phyloP scores from a whole-genome alignment of 2,888 invertebrate genomes.

The Caenorhabditis sp. region DNA sequence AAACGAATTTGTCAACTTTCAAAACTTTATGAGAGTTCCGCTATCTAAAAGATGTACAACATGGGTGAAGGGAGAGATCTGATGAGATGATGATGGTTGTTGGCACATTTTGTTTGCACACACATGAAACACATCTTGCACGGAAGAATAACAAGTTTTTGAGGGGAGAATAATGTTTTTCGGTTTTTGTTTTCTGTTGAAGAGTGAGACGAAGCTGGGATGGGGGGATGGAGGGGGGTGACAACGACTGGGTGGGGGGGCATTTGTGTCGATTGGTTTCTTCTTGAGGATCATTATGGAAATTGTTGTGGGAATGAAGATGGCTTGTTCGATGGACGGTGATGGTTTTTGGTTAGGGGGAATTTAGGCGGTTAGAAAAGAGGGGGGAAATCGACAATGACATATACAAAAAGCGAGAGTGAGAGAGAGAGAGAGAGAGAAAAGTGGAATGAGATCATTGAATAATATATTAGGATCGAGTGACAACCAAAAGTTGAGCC shows the following conservation, averaged over 20 bases:
- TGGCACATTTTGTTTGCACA: slow-evolving; percentile 30
- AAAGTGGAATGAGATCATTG: slow-evolving; percentile 17
- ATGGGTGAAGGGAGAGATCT: slow-evolving; percentile 30
- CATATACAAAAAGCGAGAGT: slow-evolving; percentile 43
- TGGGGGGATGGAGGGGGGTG: not conserved
- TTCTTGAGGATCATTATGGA: slow-evolving; percentile 35
- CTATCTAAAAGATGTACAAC: slow-evolving; percentile 65
- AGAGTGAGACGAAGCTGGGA: slow-evolving; percentile 7
- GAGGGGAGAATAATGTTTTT: slow-evolving; percentile 24
- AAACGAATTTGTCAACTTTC: slow-evolving; percentile 55
- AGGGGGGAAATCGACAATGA: slow-evolving; percentile 39
- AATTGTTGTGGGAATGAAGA: slow-evolving; percentile 7
- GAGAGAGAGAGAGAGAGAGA: slow-evolving; percentile 28
- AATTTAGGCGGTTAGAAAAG: not conserved
- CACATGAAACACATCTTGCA: slow-evolving; percentile 52
- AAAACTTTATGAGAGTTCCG: slow-evolving; percentile 66
- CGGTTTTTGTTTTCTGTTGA: not conserved
- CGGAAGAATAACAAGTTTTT: slow-evolving; percentile 60
- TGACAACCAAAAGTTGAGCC: slow-evolving; percentile 19
- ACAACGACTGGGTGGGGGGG: slow-evolving; percentile 22
- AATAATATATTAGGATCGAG: not conserved
- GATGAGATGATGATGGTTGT: slow-evolving; percentile 20
- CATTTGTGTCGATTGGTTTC: slow-evolving; percentile 44
- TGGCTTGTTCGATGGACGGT: slow-evolving; percentile 55
- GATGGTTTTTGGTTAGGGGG: not conserved